Percentiles rank a stretch among this genome's conserved stretches.
Evolutionary conservation across 2,113 vertebrate genomes (phyloP).

Genomic region (Perca flavescens): DNA sequence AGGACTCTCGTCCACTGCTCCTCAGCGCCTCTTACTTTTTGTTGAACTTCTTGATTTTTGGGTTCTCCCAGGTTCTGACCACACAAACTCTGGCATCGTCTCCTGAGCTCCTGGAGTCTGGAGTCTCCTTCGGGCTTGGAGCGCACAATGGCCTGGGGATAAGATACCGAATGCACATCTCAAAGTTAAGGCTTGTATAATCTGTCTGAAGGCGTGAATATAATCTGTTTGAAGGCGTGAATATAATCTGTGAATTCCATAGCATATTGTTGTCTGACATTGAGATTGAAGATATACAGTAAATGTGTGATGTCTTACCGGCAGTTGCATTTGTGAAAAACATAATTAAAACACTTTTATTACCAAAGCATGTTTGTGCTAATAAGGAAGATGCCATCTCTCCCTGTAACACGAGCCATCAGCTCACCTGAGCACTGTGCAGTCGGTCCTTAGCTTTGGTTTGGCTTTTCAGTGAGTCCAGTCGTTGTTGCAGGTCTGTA

Average conservation of each 20-base stretch:
- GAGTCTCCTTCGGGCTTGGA: constrained; percentile 69
- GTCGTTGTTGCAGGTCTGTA: constrained; percentile 42
- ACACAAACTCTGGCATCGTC: constrained; percentile 47
- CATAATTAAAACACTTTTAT: neutral
- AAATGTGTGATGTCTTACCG: neutral
- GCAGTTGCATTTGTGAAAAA: neutral
- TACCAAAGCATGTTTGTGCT: neutral
- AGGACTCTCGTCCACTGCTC: constrained; percentile 65
- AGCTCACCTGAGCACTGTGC: constrained; percentile 72
- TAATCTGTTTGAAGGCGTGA: neutral
- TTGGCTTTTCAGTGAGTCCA: constrained; percentile 45
- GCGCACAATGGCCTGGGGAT: constrained; percentile 63
- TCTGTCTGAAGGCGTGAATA: neutral
- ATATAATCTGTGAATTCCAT: neutral
- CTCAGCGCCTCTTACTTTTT: constrained; percentile 40
- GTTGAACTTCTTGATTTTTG: constrained; percentile 49
- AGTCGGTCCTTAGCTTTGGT: constrained; percentile 62
- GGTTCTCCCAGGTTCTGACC: constrained; percentile 46
- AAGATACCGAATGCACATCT: neutral
- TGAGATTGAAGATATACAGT: neutral
- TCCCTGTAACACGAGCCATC: neutral
- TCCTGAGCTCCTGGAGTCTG: constrained; percentile 68
- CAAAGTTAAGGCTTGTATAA: neutral
- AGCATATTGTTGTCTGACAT: neutral
- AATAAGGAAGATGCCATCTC: neutral